Evolutionary conservation across 1,140 invertebrate species (phyloP).

Genomic region (Drosophila teissieri): DNA sequence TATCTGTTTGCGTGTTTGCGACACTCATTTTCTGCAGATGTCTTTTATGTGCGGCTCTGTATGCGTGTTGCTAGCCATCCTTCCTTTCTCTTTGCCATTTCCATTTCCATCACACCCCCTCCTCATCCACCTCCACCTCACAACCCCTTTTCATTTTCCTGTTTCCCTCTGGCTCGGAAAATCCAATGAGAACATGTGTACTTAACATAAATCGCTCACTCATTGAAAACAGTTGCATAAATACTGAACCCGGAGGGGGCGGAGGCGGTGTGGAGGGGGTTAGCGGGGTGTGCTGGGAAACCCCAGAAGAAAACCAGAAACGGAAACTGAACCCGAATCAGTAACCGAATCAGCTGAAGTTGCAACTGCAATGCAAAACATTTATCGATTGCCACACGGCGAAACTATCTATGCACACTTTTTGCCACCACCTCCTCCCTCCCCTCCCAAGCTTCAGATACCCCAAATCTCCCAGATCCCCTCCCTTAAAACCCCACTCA

Average conservation of each 20-base stretch:
- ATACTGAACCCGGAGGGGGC: slow-evolving; percentile 52
- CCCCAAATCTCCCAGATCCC: background rate
- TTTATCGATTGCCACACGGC: slow-evolving; percentile 56
- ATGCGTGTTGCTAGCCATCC: slow-evolving; percentile 44
- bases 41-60: slow-evolving; percentile 63
- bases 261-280: background rate
- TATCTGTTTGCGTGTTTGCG: slow-evolving; percentile 82
- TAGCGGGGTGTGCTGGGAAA: background rate
- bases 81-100: background rate
- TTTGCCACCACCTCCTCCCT: background rate
- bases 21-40: slow-evolving; percentile 83
- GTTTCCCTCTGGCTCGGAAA: slow-evolving; percentile 33
- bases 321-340: slow-evolving; percentile 40
- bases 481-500: background rate
- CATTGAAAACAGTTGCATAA: slow-evolving; percentile 81
- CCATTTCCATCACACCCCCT: too few relatives aligned
- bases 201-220: slow-evolving; percentile 83
- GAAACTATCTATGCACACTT: slow-evolving; percentile 48
- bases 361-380: slow-evolving; percentile 58
- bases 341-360: slow-evolving; percentile 51
- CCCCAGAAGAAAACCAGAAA: slow-evolving; percentile 33
- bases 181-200: slow-evolving; percentile 82
- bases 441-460: background rate
- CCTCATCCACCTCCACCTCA: too few relatives aligned
- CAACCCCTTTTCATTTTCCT: slow-evolving; percentile 11